Conservation (phyloP, 2,113 vertebrate species). For the Macrotus californicus region DNA sequence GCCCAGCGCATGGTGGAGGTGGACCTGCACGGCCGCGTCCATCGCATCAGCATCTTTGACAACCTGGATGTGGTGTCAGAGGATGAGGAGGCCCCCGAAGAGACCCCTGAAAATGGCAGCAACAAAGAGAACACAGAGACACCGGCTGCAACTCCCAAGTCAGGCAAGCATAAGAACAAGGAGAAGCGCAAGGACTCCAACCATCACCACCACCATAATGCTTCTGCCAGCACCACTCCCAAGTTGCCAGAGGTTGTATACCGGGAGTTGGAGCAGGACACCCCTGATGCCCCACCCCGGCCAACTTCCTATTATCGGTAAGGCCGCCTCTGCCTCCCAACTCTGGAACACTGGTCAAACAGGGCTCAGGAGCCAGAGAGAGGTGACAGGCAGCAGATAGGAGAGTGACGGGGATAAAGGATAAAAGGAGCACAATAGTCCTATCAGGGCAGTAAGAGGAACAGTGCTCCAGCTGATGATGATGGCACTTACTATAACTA, state of each 20-base stretch:
- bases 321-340: conserved; percentile 15
- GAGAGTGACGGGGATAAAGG: not conserved
- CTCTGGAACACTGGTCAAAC: conserved; percentile 7
- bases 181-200: conserved; percentile 95
- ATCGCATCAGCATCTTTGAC: conserved; percentile 97
- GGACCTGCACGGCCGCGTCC: conserved; percentile 94
- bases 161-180: conserved; percentile 97
- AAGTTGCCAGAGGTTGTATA: conserved; percentile 97
- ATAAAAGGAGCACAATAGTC: not conserved
- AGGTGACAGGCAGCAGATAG: not conserved
- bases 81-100: conserved; percentile 92
- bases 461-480: not conserved
- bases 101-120: conserved; percentile 84
- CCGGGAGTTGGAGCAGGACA: conserved; percentile 94
- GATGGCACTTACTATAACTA: not conserved
- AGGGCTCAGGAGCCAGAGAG: not conserved
- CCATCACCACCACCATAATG: conserved; percentile 88
- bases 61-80: conserved; percentile 97
- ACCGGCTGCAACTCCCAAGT: conserved; percentile 87
- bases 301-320: conserved; percentile 98
- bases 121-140: conserved; percentile 92
- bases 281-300: conserved; percentile 90
- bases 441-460: not conserved
- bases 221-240: conserved; percentile 87
- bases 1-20: conserved; percentile 98